Base-by-base conservation (phyloP, 1,140 invertebrate species). In the Lepidurus packardi region DNA sequence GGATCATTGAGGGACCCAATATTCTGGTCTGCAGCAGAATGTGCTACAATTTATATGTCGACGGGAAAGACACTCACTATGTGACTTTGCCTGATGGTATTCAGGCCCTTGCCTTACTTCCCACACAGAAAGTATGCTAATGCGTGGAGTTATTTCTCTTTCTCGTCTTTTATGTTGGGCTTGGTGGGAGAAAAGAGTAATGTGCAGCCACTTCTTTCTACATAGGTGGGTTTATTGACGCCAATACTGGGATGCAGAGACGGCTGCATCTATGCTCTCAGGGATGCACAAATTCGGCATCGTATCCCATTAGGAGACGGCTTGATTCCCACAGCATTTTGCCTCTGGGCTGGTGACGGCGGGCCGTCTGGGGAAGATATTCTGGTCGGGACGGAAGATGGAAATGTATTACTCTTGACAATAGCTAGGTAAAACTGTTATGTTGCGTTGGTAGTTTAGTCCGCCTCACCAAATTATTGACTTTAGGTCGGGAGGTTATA, bases 61-160 rank as follows among this genome's bases (percentile, higher is more conserved):
- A 65, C 53, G 53, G 53, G 53, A 65, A 65, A n/a, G 53, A 65
- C 13, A 65, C 53, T n/a, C 53, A 65, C 13, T 65, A 65, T 65
- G 53, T 65, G 16, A 65, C 53, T 65, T 65, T 65, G 53, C 53
- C 53, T 16, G 53, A 65, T 16, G 53, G 53, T 21, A 65, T 65
- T 65, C 53, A 65, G 53, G 21, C 53, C 16, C 53, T 65, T 65
- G n/a, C 53, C 53, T 65, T 65, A 65, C 53, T 65, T 65, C 53
- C 53, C 53, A 65, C 53, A 13, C 9, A 65, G 21, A 9, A 65
- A 65, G 53, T 65, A 65, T 65, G 53, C 53, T 65, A 65, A 65
- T 65, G 53, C 13, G 53, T 7, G 16, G 13, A n/a, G 53, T 13
- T n/a, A 16, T n/a, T 7, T 65, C 16, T 0, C 34, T 16, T 65